phyloP scores from a whole-genome alignment of 64 coral and sea anemone species.

The Astreopora myriophthalma region DNA sequence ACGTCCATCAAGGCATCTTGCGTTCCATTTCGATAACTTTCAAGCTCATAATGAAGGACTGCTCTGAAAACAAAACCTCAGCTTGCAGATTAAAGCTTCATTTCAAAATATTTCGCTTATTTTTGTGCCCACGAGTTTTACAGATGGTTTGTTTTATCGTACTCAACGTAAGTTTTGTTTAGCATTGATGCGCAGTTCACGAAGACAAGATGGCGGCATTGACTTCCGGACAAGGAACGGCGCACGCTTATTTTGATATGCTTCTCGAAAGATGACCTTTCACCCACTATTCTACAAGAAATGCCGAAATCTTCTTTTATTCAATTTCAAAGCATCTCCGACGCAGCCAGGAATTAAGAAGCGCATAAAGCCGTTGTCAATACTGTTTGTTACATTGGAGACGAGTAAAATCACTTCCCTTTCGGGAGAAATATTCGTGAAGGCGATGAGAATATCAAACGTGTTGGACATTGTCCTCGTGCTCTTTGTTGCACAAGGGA shows the following conservation, averaged over 20 bases:
- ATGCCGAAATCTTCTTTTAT: background rate
- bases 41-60: background rate
- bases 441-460: too few species aligned
- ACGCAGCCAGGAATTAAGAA: too few species aligned
- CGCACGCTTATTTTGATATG: background rate
- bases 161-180: constrained; percentile 12
- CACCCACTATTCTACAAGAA: background rate
- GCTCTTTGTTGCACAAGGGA: too few species aligned
- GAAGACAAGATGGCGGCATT: constrained; percentile 38
- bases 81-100: background rate
- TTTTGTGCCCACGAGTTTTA: background rate
- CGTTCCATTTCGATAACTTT: background rate
- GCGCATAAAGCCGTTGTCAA: too few species aligned
- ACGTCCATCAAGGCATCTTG: background rate
- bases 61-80: background rate
- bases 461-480: too few species aligned
- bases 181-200: background rate
- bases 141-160: background rate
- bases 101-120: background rate
- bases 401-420: too few species aligned
- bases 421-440: too few species aligned
- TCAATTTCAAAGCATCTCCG: background rate
- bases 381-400: too few species aligned
- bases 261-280: too few species aligned
- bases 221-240: constrained; percentile 16